Conservation (phyloP, 1,140 invertebrate species). For the Drosophila elegans region DNA sequence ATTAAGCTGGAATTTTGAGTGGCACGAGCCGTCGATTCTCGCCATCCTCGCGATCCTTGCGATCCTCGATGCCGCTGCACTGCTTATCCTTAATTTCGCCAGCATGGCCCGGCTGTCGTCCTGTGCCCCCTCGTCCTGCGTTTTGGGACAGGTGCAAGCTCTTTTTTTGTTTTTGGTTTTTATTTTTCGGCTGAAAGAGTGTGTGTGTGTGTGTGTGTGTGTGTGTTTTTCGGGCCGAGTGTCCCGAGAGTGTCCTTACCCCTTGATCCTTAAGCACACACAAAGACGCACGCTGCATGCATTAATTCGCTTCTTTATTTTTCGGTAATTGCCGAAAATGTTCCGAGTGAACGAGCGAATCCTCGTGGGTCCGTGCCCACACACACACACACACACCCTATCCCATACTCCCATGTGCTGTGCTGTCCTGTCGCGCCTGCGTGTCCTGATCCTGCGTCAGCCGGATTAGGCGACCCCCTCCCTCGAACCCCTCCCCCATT, state of each 20-base stretch:
- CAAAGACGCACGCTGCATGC: conserved; percentile 49
- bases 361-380: conserved; percentile 29
- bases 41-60: conserved; percentile 9
- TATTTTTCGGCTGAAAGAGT: conserved; percentile 9
- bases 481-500: background rate
- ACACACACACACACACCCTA: conserved; percentile 21
- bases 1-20: conserved; percentile 74
- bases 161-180: conserved; percentile 19
- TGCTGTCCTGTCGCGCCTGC: conserved; percentile 25
- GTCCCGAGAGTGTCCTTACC: conserved; percentile 34
- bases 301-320: conserved; percentile 81
- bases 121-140: background rate
- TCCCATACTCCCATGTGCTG: too few relatives aligned
- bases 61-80: conserved; percentile 49
- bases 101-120: conserved; percentile 46
- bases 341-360: conserved; percentile 74
- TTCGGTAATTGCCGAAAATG: conserved; percentile 82
- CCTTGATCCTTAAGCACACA: conserved; percentile 29
- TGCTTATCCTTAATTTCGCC: conserved; percentile 55
- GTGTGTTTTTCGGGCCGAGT: background rate
- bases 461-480: conserved; percentile 53
- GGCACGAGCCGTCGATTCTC: conserved; percentile 50
- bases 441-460: conserved; percentile 73
- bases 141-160: conserved; percentile 71
- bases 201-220: too few relatives aligned